Evolutionary conservation across 1,140 invertebrate species (phyloP), one percentile per base, ranked within the genome.

Genomic region (Luehdorfia chinensis): DNA sequence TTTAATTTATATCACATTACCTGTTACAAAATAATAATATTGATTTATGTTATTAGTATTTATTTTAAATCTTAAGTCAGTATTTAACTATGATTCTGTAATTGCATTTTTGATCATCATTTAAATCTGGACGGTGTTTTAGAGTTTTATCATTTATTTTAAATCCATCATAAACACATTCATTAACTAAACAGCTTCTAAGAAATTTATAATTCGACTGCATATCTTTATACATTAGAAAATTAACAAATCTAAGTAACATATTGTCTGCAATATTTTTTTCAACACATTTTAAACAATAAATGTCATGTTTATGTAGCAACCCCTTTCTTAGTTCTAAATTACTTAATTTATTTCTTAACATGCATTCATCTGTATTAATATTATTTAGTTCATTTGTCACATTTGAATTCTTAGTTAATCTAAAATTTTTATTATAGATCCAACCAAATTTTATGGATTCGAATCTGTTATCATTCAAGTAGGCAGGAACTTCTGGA

Each of bases 201-300:
- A 55, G 27, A 50, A 41, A 56, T 8, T 16, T 45, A 30, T 47
- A 56, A 11, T 47, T 33, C 19, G 65, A 55, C 28, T 59, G 60
- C 27, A 56, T 39, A 37, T 67, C 65, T 59, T 64, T 67, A 8
- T 47, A 30, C 19, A 64, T 33, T 1, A 64, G 31, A 41, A 59
- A 67, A 5, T 59, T 58, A 11, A 57, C 4, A 31, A 67, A 50
- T 60, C 64, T 64, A 11, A 60, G 7, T 5, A 67, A 30, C 14
- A 37, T 56, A 6, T 43, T 44, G 31, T 50, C 53, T 25, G 47
- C 31, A 8, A 31, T 32, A 27, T 5, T 8, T 12, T 43, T 12
- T 53, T 60, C 52, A 21, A 67, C 34, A 45, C 47, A 51, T 56
- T 67, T 55, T 28, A 64, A 47, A 33, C 60, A 64, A 47, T 31